Base-by-base conservation (phyloP, 2,888 invertebrate species). In the Carterocephalus palaemon region DNA sequence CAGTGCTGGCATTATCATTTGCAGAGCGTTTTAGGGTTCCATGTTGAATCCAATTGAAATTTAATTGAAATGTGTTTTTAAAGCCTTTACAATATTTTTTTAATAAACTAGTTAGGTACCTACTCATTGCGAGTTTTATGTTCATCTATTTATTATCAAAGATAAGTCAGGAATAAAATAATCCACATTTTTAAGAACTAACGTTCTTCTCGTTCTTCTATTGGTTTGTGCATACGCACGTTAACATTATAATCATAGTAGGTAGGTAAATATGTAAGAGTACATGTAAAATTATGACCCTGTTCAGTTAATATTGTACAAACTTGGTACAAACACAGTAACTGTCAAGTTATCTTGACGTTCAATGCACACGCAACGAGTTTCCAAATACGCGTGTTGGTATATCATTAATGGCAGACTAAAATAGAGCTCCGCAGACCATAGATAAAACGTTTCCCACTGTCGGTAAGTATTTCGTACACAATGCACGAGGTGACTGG, bases 401-500 rank as follows among this genome's bases (percentile, higher is more conserved):
- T 32, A 37, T 31, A 37, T 31, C 19, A 24, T 24, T 38, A 32
- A 34, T 38, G 38, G 20, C 20, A 12, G 26, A 39, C 50, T 54
- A 56, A 53, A 56, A 56, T 59, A 59, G 55, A 47, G 16, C 13
- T 22, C 22, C 37, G 38, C 49, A 39, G 37, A 28, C 46, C 42
- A 34, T 52, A 55, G 55, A 58, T 54, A 59, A 53, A 47, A 24
- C 43, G 49, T 39, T 51, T 31, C 28, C 48, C 31, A 38, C 40
- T 37, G 47, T 45, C 10, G 8, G 49, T 56, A 53, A 49, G 52
- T 57, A 54, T 56, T 59, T 63, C 39, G 64, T 69, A 67, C 61
- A 75, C 76, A 75, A 75, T 71, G 68, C 70, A 62, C 63, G 70
- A 70, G 70, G 75, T 72, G 78, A 78, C 66, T 75, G 64, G 73